Evolutionary conservation across 2,888 invertebrate genomes (phyloP), one percentile per base, ranked within the genome.

Genomic region (Keiferia lycopersicella): DNA sequence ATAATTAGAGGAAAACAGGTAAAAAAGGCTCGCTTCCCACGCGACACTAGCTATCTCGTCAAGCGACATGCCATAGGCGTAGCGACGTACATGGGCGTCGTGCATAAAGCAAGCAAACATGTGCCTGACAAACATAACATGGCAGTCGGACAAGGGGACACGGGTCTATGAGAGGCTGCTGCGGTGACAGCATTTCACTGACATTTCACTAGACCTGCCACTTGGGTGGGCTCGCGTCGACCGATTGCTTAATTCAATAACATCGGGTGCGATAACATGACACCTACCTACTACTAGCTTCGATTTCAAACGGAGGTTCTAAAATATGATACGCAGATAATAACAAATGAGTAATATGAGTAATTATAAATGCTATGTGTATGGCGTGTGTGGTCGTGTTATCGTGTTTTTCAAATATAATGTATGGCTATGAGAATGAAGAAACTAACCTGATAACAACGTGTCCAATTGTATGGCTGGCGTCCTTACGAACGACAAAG

Each of bases 361-460:
- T 59, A 39, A 59, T 61, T 48, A 57, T 41, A 39, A 12, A 7
- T 38, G 30, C 18, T 59, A 48, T 12, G 16, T 14, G 26, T n/a
- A 56, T 30, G 34, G 34, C 34, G 34, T 34, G 34, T 34, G 34
- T 34, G 34, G 38, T 58, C 12, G 58, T 39, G 34, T 57, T 57
- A 57, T 57, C 57, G 20, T 34, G 34, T 58, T 58, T 38, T 11
- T 58, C 11, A 4, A 58, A 20, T 39, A 8, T 30, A 18, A 26
- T 30, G 30, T n/a, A 10, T 34, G 2, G 56, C 12, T 30, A 16
- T 30, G 34, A 34, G 8, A 57, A 18, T 41, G 38, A 60, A 45
- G 8, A 50, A 16, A 84, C 94, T 92, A 84, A 97, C 98, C 96
- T 96, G 74, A 98, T 95, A 67, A 97, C 95, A 79, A 98, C 96